Percentiles rank a stretch among this genome's conserved stretches.
Evolutionary conservation across 2,113 vertebrate species (phyloP).

Genomic region (Paracyprichromis sp.): DNA sequence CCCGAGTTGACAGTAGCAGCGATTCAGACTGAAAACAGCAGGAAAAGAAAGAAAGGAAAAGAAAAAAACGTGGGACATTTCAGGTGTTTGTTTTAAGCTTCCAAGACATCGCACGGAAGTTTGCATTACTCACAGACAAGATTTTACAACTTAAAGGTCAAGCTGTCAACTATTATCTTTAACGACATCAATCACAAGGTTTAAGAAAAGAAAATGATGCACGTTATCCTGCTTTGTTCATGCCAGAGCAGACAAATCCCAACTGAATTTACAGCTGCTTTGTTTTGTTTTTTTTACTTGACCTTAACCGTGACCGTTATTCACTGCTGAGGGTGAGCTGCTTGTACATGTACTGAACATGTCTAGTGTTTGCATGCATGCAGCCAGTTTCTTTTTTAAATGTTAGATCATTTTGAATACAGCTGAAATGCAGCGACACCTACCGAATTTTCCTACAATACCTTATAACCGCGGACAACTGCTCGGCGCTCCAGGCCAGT

Average conservation of each 20-base stretch:
- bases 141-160: neutral
- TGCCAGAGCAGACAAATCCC: fast-evolving
- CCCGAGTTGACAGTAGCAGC: neutral
- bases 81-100: neutral
- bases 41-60: neutral
- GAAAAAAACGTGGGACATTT: fast-evolving
- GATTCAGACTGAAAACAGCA: neutral
- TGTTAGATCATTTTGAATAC: neutral
- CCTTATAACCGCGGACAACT: neutral
- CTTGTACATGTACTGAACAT: neutral
- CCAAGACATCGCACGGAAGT: neutral
- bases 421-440: neutral
- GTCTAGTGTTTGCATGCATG: neutral
- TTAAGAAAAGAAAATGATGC: neutral
- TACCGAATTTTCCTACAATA: neutral
- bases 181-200: neutral
- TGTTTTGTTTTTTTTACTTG: neutral
- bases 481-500: neutral
- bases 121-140: neutral
- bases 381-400: neutral
- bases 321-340: neutral
- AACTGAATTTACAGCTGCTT: neutral
- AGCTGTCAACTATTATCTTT: neutral
- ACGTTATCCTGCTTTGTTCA: neutral
- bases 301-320: neutral